Conservation (phyloP, 2,888 invertebrate genomes). For the Spilarctia lutea region DNA sequence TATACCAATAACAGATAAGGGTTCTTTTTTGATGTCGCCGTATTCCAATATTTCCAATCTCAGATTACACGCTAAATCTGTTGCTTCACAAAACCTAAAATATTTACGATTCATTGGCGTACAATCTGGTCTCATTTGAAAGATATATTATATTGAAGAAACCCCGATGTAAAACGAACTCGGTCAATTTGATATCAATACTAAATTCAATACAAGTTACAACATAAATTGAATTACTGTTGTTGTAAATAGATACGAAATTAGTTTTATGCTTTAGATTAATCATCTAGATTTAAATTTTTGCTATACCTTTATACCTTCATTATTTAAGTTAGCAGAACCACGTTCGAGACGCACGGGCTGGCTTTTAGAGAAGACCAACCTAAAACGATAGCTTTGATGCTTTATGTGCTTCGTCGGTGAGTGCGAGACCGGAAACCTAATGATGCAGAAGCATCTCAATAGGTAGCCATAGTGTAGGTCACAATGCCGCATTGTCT, state of each 20-base stretch:
- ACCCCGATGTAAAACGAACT: not conserved
- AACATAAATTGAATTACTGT: not conserved
- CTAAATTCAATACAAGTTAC: not conserved
- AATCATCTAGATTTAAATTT: not conserved
- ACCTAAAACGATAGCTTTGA: too few relatives aligned
- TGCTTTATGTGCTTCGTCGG: too few relatives aligned
- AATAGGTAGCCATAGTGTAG: too few relatives aligned
- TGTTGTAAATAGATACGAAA: not conserved
- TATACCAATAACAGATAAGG: not conserved
- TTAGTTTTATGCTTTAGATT: not conserved
- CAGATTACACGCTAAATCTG: constrained; percentile 2
- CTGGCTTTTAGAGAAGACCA: too few relatives aligned
- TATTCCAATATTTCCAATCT: not conserved
- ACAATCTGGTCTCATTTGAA: not conserved
- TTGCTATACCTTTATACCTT: too few relatives aligned
- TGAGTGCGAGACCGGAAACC: too few relatives aligned
- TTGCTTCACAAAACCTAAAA: not conserved
- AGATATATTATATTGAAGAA: not conserved
- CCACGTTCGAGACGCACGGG: too few relatives aligned
- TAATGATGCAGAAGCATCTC: too few relatives aligned
- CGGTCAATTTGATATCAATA: not conserved
- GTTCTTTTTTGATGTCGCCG: not conserved
- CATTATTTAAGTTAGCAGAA: too few relatives aligned
- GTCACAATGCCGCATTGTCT: too few relatives aligned
- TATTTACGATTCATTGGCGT: constrained; percentile 1